phyloP scores from a whole-genome alignment of 2,113 vertebrate species.

The Periophthalmus modestus region DNA sequence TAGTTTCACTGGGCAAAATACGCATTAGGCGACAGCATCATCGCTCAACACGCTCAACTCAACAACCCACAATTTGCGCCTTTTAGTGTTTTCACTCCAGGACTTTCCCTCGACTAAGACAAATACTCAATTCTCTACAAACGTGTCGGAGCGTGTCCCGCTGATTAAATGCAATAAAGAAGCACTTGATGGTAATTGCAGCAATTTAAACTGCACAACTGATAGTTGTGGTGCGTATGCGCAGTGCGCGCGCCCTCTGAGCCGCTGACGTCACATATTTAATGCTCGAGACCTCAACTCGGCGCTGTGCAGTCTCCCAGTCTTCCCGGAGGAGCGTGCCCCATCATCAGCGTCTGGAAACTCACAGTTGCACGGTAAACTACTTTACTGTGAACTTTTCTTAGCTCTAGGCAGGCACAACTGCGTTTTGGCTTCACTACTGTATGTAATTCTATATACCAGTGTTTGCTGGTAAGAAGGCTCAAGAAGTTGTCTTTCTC shows the following conservation, averaged over 20 bases:
- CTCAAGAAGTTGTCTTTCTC: not conserved
- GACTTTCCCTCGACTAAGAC: conserved; percentile 41
- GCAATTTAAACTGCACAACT: not conserved
- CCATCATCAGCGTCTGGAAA: conserved; percentile 6
- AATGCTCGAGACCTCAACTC: conserved; percentile 16
- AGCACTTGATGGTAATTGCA: not conserved
- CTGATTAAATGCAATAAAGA: not conserved
- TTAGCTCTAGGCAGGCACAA: not conserved
- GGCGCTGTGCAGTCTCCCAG: not conserved
- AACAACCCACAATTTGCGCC: conserved; percentile 49
- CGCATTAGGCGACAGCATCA: conserved; percentile 48
- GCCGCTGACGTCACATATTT: conserved; percentile 49
- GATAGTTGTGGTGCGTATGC: not conserved
- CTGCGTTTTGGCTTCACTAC: no score
- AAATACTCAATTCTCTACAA: not conserved
- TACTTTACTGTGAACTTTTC: not conserved
- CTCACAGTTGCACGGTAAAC: conserved; percentile 6
- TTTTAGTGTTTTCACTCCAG: conserved; percentile 50
- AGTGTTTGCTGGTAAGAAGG: not conserved
- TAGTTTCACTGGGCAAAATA: conserved; percentile 49
- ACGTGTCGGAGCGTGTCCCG: conserved; percentile 2
- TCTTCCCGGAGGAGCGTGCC: conserved; percentile 2
- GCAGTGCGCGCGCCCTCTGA: not conserved
- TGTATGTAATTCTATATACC: not conserved
- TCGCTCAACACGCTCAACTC: conserved; percentile 31